Evolutionary conservation across 2,888 invertebrate species (phyloP).

Genomic region (Mesoligia furuncula): DNA sequence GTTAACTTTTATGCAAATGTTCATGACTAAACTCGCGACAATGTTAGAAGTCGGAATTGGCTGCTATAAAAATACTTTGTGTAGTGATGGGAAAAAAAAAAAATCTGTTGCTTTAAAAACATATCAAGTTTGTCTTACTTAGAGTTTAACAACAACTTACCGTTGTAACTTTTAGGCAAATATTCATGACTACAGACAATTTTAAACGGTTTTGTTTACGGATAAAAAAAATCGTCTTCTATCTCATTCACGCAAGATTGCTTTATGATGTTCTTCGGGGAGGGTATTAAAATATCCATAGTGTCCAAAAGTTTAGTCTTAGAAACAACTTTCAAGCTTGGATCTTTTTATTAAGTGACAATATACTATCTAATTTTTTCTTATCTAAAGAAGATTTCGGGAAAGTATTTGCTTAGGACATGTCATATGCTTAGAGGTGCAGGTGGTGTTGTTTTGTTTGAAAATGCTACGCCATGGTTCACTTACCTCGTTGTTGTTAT

Average conservation of each 20-base stretch:
- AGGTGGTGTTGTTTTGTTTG: not conserved
- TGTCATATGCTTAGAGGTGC: not conserved
- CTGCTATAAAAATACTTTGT: no score
- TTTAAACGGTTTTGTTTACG: not conserved
- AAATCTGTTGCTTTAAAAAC: no score
- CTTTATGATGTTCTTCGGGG: not conserved
- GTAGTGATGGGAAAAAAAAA: no score
- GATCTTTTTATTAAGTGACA: not conserved
- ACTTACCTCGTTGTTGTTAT: slow-evolving; percentile 9
- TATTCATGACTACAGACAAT: not conserved
- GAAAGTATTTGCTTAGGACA: not conserved
- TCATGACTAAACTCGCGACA: no score
- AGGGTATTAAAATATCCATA: not conserved
- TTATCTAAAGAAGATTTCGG: not conserved
- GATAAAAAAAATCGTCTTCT: not conserved
- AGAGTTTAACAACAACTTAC: no score
- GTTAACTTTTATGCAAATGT: not conserved
- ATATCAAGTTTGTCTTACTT: no score
- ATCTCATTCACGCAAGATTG: not conserved
- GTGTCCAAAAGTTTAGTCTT: not conserved
- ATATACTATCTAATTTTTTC: not conserved
- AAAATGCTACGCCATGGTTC: not conserved
- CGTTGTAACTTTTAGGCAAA: no score
- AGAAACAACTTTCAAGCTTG: not conserved
- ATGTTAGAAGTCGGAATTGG: no score